A percentile compares a stretch with the other conserved stretches of the same genome.
Conservation (phyloP, 1,140 invertebrate species). For the Mactra quadrangularis region DNA sequence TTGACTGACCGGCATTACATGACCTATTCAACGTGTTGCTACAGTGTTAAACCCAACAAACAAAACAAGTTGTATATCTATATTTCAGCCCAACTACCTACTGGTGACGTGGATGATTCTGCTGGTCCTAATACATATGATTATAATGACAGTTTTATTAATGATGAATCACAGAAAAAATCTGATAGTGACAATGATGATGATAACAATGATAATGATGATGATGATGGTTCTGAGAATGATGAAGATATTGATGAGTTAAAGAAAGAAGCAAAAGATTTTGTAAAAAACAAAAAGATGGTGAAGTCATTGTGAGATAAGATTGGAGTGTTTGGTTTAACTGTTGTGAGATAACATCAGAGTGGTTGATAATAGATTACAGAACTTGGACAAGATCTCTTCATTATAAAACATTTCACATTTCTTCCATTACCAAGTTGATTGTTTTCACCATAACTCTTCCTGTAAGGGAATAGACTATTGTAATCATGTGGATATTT, state of each 20-base stretch:
- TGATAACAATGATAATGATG: constrained; percentile 61
- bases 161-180: constrained; percentile 59
- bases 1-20: no score
- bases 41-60: no score
- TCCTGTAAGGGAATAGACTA: no score
- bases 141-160: constrained; percentile 74
- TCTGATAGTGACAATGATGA: constrained; percentile 42
- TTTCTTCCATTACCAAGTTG: no score
- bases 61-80: background rate
- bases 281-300: constrained; percentile 72
- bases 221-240: constrained; percentile 64
- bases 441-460: no score
- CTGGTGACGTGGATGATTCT: constrained; percentile 66
- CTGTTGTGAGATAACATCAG: no score
- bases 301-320: constrained; percentile 31
- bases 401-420: no score
- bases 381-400: no score
- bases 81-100: constrained; percentile 35
- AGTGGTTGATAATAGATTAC: no score
- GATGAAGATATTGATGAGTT: constrained; percentile 67
- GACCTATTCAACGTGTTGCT: no score
- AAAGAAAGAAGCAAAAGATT: constrained; percentile 70
- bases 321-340: no score
- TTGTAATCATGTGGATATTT: no score
- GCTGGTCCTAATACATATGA: constrained; percentile 70